These are phyloP conservation scores for Montipora capricornis DNA, from an alignment of 64 coral and sea anemone genomes.

Conservation along the genomic window DNA sequence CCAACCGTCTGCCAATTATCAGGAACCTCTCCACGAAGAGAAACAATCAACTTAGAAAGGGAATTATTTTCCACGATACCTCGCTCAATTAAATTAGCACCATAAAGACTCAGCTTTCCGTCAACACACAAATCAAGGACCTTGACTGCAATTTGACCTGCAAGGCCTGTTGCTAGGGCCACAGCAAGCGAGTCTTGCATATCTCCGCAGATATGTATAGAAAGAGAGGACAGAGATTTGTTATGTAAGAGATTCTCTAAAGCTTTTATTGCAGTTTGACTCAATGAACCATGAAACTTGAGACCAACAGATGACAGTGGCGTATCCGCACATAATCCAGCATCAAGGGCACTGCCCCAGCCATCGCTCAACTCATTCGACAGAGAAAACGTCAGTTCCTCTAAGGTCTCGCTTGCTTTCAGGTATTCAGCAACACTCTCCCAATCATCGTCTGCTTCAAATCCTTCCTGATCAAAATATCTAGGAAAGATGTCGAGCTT, in stretches of 20 bases:
- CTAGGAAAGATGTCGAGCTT: not conserved
- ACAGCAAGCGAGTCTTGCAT: not conserved
- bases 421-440: not conserved
- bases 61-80: not conserved
- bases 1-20: not conserved
- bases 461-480: too few species aligned
- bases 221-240: not conserved
- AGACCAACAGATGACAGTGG: not conserved
- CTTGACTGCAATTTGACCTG: not conserved
- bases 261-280: not conserved
- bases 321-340: not conserved
- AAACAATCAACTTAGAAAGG: not conserved
- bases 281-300: not conserved
- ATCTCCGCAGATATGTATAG: not conserved
- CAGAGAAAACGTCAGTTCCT: not conserved
- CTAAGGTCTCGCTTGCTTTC: not conserved
- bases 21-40: not conserved
- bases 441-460: too few species aligned
- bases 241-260: not conserved
- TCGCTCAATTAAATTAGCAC: not conserved
- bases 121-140: not conserved
- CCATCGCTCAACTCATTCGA: rapidly evolving
- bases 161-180: not conserved
- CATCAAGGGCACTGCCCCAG: not conserved
- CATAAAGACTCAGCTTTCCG: not conserved